Percentiles rank a stretch among this genome's conserved stretches.
Conservation (phyloP, 2,113 vertebrate genomes). For the Cervus canadensis region DNA sequence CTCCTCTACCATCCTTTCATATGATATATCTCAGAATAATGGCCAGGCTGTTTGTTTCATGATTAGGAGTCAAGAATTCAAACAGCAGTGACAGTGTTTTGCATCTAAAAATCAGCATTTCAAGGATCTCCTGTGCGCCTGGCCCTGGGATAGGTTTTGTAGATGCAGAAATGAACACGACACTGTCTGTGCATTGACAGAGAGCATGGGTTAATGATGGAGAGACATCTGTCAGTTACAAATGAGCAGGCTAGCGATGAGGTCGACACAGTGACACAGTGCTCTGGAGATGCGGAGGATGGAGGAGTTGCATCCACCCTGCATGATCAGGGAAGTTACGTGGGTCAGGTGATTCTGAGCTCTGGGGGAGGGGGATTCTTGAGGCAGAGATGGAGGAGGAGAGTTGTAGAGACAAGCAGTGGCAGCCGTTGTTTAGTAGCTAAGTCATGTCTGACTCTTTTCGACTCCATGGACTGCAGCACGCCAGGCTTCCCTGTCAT, state of each 20-base stretch:
- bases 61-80: not conserved
- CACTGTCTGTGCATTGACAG: too few species aligned
- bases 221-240: not conserved
- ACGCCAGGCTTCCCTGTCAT: not conserved
- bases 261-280: not conserved
- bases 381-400: not conserved
- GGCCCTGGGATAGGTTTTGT: not conserved
- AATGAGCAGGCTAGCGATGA: not conserved
- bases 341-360: not conserved
- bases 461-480: not conserved
- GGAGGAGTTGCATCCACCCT: not conserved
- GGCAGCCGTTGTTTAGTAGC: not conserved
- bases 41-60: not conserved
- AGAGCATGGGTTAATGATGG: not conserved
- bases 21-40: not conserved
- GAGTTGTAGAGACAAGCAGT: not conserved
- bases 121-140: not conserved
- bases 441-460: not conserved
- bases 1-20: not conserved
- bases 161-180: not conserved
- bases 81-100: not conserved
- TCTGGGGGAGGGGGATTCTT: not conserved
- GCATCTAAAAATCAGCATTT: not conserved
- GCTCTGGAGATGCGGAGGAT: accelerated
- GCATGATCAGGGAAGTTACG: too few species aligned